Percentiles rank a stretch among this genome's conserved stretches.
phyloP scores from a whole-genome alignment of 2,797 vertebrate species.

The Clarias platycephalus region DNA sequence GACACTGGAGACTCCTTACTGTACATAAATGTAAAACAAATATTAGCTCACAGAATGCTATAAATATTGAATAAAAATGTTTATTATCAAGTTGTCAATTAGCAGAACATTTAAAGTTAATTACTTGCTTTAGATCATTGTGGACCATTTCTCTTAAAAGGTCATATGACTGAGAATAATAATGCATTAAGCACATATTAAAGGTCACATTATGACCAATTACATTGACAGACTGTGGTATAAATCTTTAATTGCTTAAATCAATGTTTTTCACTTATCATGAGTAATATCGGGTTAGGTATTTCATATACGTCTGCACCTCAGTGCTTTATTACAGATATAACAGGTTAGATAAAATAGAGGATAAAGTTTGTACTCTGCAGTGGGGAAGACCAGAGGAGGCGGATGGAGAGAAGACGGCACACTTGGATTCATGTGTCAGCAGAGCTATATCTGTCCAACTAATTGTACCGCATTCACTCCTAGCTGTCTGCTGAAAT shows the following conservation, averaged over 20 bases:
- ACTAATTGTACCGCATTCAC: constrained; percentile 62
- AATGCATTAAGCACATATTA: not conserved
- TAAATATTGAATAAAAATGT: not conserved
- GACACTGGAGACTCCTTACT: not conserved
- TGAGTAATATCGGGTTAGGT: not conserved
- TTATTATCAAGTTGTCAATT: not conserved
- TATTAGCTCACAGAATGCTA: not conserved
- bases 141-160: not conserved
- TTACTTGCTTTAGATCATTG: not conserved
- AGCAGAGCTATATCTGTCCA: constrained; percentile 66
- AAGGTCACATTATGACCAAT: not conserved
- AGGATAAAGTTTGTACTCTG: constrained; percentile 38
- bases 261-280: not conserved
- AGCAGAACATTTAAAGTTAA: not conserved
- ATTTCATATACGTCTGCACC: not conserved
- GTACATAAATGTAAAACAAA: not conserved
- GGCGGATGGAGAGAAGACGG: constrained; percentile 12
- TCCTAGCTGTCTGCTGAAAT: constrained; percentile 35
- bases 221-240: not conserved
- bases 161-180: not conserved
- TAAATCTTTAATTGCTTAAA: not conserved
- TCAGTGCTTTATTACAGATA: constrained; percentile 1
- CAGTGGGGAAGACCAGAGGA: constrained; percentile 15
- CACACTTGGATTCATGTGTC: constrained; percentile 57
- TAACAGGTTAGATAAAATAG: constrained; percentile 37